phyloP scores from a whole-genome alignment of 2,113 vertebrate genomes.

The Mus spicilegus region DNA sequence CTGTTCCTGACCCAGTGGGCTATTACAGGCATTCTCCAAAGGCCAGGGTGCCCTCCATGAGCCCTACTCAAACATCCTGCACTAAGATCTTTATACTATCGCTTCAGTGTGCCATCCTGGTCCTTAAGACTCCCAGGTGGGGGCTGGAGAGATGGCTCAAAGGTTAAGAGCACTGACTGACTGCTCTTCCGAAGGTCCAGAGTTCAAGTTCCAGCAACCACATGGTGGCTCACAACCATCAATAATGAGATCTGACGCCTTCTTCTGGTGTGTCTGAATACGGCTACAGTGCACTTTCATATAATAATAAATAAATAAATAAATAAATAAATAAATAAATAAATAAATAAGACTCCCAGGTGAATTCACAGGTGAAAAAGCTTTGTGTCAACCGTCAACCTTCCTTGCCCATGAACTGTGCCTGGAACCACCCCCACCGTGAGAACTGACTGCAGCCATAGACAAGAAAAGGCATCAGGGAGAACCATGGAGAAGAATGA shows the following conservation, averaged over 20 bases:
- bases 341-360: neutral
- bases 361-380: neutral
- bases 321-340: too few relatives aligned
- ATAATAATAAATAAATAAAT: too few relatives aligned
- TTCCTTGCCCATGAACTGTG: neutral
- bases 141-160: too few relatives aligned
- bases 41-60: neutral
- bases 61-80: too few relatives aligned
- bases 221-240: too few relatives aligned
- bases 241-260: too few relatives aligned
- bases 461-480: neutral
- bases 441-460: conserved; percentile 41
- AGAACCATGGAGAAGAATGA: neutral
- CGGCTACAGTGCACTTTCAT: too few relatives aligned
- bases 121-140: neutral
- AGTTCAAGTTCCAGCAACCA: too few relatives aligned
- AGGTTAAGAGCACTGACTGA: too few relatives aligned
- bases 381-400: neutral
- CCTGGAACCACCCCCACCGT: neutral
- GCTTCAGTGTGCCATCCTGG: neutral
- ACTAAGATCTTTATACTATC: neutral
- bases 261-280: too few relatives aligned
- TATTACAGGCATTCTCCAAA: neutral
- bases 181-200: too few relatives aligned
- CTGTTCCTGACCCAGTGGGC: neutral